Conservation (phyloP, 2,113 vertebrate species). For the Passer montanus region DNA sequence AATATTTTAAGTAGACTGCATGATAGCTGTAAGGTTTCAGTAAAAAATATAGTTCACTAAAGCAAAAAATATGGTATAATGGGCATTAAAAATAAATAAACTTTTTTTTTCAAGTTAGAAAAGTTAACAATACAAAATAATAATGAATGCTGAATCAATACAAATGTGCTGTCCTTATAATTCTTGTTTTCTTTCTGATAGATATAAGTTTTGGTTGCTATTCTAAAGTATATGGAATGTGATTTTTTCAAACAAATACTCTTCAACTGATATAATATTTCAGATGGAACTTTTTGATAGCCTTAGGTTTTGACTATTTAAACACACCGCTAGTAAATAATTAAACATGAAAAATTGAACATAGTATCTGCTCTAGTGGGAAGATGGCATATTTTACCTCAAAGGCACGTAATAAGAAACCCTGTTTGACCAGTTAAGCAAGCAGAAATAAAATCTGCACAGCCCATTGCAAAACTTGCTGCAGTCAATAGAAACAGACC, state of each 20-base stretch:
- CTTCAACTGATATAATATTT: neutral
- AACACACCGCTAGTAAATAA: slow-evolving; percentile 11
- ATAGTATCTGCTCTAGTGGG: neutral
- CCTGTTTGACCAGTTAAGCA: slow-evolving; percentile 31
- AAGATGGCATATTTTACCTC: slow-evolving; percentile 29
- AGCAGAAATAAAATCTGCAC: slow-evolving; percentile 12
- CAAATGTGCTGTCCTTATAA: neutral
- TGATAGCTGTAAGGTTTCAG: slow-evolving; percentile 48
- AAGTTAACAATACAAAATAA: neutral
- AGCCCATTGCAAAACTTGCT: neutral
- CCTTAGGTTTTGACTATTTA: neutral
- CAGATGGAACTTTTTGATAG: neutral
- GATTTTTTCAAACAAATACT: slow-evolving; percentile 5
- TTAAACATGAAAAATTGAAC: neutral
- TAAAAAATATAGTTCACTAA: neutral
- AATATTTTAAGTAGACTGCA: slow-evolving; percentile 67
- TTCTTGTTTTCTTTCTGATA: neutral
- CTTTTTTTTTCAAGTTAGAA: slow-evolving; percentile 23
- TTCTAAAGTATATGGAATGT: neutral
- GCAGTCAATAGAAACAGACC: neutral
- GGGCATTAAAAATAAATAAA: slow-evolving; percentile 64
- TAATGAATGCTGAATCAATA: neutral
- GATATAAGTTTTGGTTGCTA: neutral
- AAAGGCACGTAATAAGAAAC: neutral
- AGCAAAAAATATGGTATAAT: neutral